Conservation (phyloP, 2,888 invertebrate species). For the Cheilosia pagana region DNA sequence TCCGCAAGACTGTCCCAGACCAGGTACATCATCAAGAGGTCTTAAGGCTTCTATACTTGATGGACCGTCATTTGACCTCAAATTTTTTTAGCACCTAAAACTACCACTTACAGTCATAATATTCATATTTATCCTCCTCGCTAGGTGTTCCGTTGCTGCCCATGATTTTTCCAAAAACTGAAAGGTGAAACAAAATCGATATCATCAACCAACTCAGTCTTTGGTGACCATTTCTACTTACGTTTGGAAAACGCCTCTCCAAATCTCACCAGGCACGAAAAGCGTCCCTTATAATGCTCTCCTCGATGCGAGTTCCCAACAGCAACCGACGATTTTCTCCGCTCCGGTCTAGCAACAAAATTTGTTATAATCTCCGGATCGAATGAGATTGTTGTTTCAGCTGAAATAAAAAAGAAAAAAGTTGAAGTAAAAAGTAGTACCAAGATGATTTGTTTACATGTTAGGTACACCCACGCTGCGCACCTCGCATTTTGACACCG, state of each 20-base stretch:
- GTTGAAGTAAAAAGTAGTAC: background rate
- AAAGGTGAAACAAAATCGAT: constrained; percentile 51
- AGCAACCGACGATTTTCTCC: constrained; percentile 50
- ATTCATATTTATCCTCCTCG: constrained; percentile 81
- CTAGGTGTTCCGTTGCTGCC: constrained; percentile 81
- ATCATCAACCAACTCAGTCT: background rate
- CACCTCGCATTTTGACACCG: background rate
- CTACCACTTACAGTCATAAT: constrained; percentile 81
- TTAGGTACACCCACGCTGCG: background rate
- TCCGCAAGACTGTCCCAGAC: too few species aligned
- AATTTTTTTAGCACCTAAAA: too few species aligned
- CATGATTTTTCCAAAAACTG: constrained; percentile 82
- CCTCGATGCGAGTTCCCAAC: constrained; percentile 13
- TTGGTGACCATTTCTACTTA: constrained; percentile 17
- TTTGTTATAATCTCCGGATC: constrained; percentile 59
- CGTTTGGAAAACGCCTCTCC: constrained; percentile 58
- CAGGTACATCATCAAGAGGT: too few species aligned
- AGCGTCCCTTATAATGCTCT: constrained; percentile 18
- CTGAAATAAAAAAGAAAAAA: constrained; percentile 38
- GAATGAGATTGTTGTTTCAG: constrained; percentile 59
- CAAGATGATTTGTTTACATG: constrained; percentile 1
- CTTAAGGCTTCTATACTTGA: too few species aligned
- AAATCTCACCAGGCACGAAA: constrained; percentile 50
- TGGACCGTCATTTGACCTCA: too few species aligned
- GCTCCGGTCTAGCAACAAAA: constrained; percentile 41